Evolutionary conservation across 2,113 vertebrate genomes (phyloP), one percentile per base, ranked within the genome.

Genomic region (Odocoileus hemionus): DNA sequence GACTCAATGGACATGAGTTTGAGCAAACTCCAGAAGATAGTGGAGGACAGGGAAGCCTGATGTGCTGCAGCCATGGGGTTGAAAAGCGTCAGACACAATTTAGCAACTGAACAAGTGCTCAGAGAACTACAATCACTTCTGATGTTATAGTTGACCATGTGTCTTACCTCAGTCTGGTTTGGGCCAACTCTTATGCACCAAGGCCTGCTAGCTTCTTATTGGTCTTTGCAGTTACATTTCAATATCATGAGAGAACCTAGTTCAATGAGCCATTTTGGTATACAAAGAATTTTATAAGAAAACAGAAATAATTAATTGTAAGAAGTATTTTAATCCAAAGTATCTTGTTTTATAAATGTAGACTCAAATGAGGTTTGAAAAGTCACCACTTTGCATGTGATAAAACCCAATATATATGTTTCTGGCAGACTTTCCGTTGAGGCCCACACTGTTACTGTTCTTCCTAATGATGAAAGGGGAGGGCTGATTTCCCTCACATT

Each of bases 101-200:
- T 76, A 43, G 70, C 70, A 43, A 76, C 12, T 43, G 70, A 43
- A 43, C 7, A 76, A 43, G 61, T 97, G n/a, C 57, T 89, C 80
- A 0, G 91, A 98, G 95, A 97, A 96, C 92, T 96, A 89, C 45
- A 91, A 96, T 89, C 88, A 55, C 17, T 96, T 98, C 86, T 96
- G 90, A 85, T 90, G 91, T 93, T 95, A 86, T 28, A 92, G 47
- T 96, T 98, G 96, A 97, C 94, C 88, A 91, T 28, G n/a, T 91
- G 96, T 98, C 86, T 98, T 97, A 92, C 67, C 17, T 82, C 21
- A 45, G 17, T 36, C 39, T 47, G 2, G 14, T 26, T 17, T 15
- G 25, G 14, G 47, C 33, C 33, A 33, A 45, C 52, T 93, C 67
- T 91, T 30, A 26, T 15, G 11, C 58, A 85, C 33, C 76, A 93